These are phyloP conservation scores for Drosophila erecta DNA, from an alignment of 1,140 invertebrate species.

Conservation along the genomic window DNA sequence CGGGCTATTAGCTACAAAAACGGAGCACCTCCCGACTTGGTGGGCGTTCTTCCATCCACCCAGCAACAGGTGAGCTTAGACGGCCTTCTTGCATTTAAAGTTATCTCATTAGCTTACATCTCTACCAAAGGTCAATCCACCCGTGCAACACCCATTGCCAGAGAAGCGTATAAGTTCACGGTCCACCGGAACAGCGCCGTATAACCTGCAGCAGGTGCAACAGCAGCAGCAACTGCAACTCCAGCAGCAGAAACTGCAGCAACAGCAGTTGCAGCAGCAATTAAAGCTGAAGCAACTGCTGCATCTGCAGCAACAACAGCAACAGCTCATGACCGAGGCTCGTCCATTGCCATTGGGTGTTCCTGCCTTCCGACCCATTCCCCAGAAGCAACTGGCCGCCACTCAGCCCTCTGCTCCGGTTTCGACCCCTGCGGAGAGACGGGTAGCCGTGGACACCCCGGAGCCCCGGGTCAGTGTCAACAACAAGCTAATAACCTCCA, in stretches of 20 bases:
- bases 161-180: slow-evolving; percentile 71
- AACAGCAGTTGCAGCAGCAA: slow-evolving; percentile 35
- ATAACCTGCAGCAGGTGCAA: slow-evolving; percentile 62
- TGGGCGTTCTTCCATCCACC: slow-evolving; percentile 67
- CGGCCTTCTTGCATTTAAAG: neutral
- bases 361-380: slow-evolving; percentile 91
- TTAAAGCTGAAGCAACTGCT: slow-evolving; percentile 41
- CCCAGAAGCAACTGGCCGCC: slow-evolving; percentile 85
- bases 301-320: slow-evolving; percentile 32
- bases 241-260: slow-evolving; percentile 49
- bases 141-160: slow-evolving; percentile 50
- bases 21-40: slow-evolving; percentile 81
- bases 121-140: slow-evolving; percentile 13
- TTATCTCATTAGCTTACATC: neutral
- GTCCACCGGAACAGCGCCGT: slow-evolving; percentile 58
- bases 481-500: slow-evolving; percentile 64
- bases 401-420: slow-evolving; percentile 11
- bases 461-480: slow-evolving; percentile 76
- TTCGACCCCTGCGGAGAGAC: slow-evolving; percentile 50
- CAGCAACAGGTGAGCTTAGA: slow-evolving; percentile 58
- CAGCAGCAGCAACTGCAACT: slow-evolving; percentile 44
- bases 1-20: slow-evolving; percentile 87
- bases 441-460: slow-evolving; percentile 72
- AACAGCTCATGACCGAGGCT: slow-evolving; percentile 85
- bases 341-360: slow-evolving; percentile 86